phyloP scores from a whole-genome alignment of 2,797 vertebrate species.

The Vultur gryphus region DNA sequence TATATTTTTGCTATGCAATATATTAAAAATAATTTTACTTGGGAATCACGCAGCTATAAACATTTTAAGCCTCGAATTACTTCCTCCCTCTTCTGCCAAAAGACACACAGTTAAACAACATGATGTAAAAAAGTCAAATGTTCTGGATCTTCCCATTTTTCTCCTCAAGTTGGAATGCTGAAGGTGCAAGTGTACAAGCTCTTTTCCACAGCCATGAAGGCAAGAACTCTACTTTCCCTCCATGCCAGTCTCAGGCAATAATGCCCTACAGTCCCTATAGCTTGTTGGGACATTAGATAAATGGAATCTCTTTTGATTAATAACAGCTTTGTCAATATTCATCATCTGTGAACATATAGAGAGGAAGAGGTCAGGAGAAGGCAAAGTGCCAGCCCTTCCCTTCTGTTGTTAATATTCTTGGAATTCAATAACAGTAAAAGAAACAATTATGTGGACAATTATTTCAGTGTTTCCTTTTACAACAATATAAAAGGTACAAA shows the following conservation, averaged over 20 bases:
- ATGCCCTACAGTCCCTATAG: neutral
- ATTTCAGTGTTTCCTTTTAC: neutral
- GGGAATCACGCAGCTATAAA: neutral
- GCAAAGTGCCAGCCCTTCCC: neutral
- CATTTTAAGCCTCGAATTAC: neutral
- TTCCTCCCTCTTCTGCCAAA: neutral
- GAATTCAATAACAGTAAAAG: neutral
- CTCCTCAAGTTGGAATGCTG: neutral
- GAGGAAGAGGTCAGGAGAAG: neutral
- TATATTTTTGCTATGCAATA: neutral
- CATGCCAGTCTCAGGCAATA: neutral
- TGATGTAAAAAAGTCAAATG: neutral
- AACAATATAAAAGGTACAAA: neutral
- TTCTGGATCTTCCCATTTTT: neutral
- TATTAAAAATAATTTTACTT: neutral
- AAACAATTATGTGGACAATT: neutral
- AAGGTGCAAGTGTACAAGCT: neutral
- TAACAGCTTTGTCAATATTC: neutral
- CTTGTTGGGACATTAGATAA: neutral
- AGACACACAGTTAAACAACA: neutral
- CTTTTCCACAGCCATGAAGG: neutral
- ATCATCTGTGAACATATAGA: neutral
- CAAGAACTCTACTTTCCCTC: neutral
- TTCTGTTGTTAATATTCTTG: neutral
- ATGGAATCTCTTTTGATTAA: neutral